A percentile compares a stretch with the other conserved stretches of the same genome.
Conservation (phyloP, 2,113 vertebrate species). For the Laticauda colubrina region DNA sequence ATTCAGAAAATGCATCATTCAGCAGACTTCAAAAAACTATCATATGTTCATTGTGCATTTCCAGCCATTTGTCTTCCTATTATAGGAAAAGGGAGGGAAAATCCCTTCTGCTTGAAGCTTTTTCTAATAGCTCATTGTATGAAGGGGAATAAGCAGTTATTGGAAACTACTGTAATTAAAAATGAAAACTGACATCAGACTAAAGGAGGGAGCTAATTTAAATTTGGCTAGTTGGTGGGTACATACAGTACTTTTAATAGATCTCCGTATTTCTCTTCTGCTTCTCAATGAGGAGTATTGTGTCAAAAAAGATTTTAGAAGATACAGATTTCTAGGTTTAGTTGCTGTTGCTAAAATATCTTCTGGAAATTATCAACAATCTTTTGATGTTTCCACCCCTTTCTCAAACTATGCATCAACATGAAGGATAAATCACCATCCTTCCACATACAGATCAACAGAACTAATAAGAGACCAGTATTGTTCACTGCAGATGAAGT, state of each 20-base stretch:
- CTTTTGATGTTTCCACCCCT: background rate
- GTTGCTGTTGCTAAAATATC: background rate
- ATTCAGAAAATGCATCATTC: background rate
- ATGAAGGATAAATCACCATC: background rate
- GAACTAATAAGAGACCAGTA: background rate
- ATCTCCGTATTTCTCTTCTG: background rate
- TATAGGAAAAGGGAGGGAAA: background rate
- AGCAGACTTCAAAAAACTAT: background rate
- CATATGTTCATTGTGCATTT: background rate
- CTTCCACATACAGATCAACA: background rate
- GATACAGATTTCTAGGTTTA: background rate
- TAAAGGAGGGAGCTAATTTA: background rate
- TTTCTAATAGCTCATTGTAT: background rate
- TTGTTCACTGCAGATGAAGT: background rate
- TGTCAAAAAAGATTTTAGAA: background rate
- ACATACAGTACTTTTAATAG: background rate
- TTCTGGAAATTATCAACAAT: background rate
- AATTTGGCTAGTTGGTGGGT: background rate
- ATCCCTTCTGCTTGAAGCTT: background rate
- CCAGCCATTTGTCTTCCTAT: background rate
- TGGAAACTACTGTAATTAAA: constrained; percentile 8
- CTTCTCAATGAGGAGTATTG: background rate
- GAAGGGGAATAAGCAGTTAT: background rate
- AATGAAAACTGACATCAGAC: background rate
- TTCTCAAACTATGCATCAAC: background rate